A percentile compares a stretch with the other conserved stretches of the same genome.
Conservation (phyloP, 2,797 vertebrate species). For the Lepidocolaptes lacrymiger region DNA sequence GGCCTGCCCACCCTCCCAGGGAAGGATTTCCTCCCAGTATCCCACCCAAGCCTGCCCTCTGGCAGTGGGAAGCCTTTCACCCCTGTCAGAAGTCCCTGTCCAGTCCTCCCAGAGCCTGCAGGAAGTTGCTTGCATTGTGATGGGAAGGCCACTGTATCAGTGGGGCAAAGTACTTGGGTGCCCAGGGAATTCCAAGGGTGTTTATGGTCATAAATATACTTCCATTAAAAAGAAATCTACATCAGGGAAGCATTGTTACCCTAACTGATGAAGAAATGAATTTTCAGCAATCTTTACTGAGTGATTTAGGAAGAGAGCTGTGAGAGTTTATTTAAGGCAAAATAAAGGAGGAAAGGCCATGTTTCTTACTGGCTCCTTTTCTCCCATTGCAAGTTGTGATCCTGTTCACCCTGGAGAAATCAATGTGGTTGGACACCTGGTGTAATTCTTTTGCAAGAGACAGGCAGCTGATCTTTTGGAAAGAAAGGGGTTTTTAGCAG, state of each 20-base stretch:
- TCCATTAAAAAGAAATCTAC: neutral
- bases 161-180: neutral
- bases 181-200: neutral
- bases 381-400: neutral
- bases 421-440: neutral
- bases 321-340: neutral
- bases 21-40: neutral
- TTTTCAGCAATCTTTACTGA: neutral
- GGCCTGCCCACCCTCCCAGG: accelerated
- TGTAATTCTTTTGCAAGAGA: conserved; percentile 59
- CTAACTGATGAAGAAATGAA: neutral
- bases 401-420: neutral
- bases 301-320: neutral
- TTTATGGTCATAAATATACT: neutral
- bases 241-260: neutral
- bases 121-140: neutral
- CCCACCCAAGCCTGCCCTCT: neutral
- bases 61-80: neutral
- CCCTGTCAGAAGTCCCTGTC: neutral
- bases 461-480: conserved; percentile 43
- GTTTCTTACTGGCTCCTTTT: neutral
- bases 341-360: neutral
- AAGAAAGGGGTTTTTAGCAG: conserved; percentile 26
- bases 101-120: neutral
- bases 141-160: neutral